Base-by-base conservation (phyloP, 2,797 vertebrate genomes). In the Philypnodon macrostomus region DNA sequence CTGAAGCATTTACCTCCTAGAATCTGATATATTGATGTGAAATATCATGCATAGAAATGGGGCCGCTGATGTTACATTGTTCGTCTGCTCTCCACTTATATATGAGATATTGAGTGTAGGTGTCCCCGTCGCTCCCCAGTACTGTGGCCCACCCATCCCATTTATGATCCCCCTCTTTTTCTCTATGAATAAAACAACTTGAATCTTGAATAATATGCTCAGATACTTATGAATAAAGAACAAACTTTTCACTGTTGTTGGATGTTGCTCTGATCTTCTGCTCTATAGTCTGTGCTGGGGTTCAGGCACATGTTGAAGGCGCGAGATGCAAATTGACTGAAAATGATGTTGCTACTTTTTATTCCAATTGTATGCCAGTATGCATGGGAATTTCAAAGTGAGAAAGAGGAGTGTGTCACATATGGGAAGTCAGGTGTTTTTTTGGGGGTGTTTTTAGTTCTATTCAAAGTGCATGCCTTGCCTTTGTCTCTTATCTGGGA, bases 121-220 rank as follows among this genome's bases (percentile, higher is more conserved):
- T 61, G 53, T 63, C 46, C 30, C 50, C 13, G 7, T 59, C 46
- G 38, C 53, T 29, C 46, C 46, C 21, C 7, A 17, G 4, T 14
- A 35, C 34, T 65, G 53, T 27, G 36, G 67, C 53, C 61, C 58
- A 59, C 67, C 46, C 47, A 47, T 46, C 35, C 47, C 35, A 35
- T 72, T 62, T 67, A 54, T 44, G 59, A 70, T 64, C 67, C 50
- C 42, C 67, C 59, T 44, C 59, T 61, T 75, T 61, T 75, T 63
- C 52, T 70, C 53, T 49, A 74, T 81, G 67, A 86, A 83, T 84
- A 80, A 80, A 83, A 78, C 64, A 67, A 53, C 59, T 72, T 52
- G 15, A n/a, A n/a, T 65, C 64, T 53, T 74, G 67, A 80, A 73
- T 80, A 77, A 82, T 70, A 46, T 58, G 34, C 35, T 38, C 35